Evolutionary conservation across 2,113 vertebrate genomes (phyloP), one percentile per base, ranked within the genome.

Genomic region (Lichenostomus cassidix): DNA sequence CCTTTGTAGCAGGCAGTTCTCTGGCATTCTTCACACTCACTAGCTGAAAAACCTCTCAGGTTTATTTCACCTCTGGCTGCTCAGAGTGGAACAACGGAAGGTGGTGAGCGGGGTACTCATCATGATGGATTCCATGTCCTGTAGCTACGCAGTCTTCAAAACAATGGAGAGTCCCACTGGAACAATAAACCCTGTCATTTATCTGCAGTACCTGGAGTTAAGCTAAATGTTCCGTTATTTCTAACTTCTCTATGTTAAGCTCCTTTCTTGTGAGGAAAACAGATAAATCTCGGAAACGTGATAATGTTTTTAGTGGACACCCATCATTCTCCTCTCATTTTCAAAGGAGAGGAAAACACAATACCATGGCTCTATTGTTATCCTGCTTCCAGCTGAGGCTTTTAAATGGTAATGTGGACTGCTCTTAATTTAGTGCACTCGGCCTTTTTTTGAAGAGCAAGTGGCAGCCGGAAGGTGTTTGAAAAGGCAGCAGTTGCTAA

Each of bases 351-450:
- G 44, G 56, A 50, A 60, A 87, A 63, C 62, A 96, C 79, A 83
- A 63, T 95, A 35, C 62, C 87, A 21, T 58, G 70, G 81, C n/a
- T 63, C 80, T 73, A 71, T 96, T 94, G 81, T 91, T 89, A 68
- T 56, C 50, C 50, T 83, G 70, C 76, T 96, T 97, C 97, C 94
- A 95, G 81, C 97, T 89, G 95, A 79, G 96, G 81, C 90, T 95
- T 95, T 96, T 83, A 87, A 87, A 95, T 87, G 87, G 84, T 94
- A 95, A 92, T 95, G 55, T 74, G 85, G 28, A 28, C 70, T 92
- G 50, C 33, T 81, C 79, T 74, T 94, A 77, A 82, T 90, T 94
- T 92, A 95, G 82, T 77, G n/a, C 81, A 29, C 44, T 94, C 2
- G 0, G 42, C 62, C 71, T 91, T 65, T 82, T 78, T 89, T 50